phyloP scores from a whole-genome alignment of 2,888 invertebrate genomes.

The Parasteatoda lunata region DNA sequence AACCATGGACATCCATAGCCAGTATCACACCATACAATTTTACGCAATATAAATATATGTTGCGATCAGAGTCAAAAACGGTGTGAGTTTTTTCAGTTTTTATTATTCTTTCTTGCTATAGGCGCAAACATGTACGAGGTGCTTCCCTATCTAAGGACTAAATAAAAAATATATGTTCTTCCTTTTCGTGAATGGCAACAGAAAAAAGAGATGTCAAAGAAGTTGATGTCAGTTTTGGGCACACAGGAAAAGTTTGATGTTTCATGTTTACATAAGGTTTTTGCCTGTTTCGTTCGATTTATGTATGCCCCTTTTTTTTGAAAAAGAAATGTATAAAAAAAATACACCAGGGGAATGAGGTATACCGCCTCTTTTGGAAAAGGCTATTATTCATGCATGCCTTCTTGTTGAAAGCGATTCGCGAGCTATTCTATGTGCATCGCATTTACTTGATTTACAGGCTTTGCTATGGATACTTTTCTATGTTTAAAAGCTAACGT shows the following conservation, averaged over 20 bases:
- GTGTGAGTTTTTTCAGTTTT: conserved; percentile 21
- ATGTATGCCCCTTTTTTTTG: conserved; percentile 46
- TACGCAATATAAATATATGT: conserved; percentile 26
- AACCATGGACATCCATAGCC: conserved; percentile 48
- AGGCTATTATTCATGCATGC: conserved; percentile 62
- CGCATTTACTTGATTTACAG: conserved; percentile 55
- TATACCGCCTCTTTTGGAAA: conserved; percentile 24
- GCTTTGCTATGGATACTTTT: conserved; percentile 6
- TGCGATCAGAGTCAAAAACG: conserved; percentile 12
- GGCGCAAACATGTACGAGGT: conserved; percentile 24
- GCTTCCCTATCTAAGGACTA: conserved; percentile 14
- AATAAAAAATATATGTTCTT: conserved; percentile 34
- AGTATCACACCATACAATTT: conserved; percentile 44
- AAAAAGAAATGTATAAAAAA: conserved; percentile 13
- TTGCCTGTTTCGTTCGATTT: conserved; percentile 33
- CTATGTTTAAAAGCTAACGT: conserved; percentile 24
- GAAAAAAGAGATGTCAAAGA: conserved; percentile 50
- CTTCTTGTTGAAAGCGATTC: conserved; percentile 50
- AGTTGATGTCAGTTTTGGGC: conserved; percentile 36
- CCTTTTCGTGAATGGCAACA: neutral
- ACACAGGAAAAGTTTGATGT: conserved; percentile 49
- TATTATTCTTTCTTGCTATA: conserved; percentile 42
- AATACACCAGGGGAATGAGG: conserved; percentile 13
- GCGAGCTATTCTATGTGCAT: conserved; percentile 46
- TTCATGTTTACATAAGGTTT: conserved; percentile 63